A percentile compares a stretch with the other conserved stretches of the same genome.
Evolutionary conservation across 2,797 vertebrate genomes (phyloP).

Genomic region (Esox masquinongy): DNA sequence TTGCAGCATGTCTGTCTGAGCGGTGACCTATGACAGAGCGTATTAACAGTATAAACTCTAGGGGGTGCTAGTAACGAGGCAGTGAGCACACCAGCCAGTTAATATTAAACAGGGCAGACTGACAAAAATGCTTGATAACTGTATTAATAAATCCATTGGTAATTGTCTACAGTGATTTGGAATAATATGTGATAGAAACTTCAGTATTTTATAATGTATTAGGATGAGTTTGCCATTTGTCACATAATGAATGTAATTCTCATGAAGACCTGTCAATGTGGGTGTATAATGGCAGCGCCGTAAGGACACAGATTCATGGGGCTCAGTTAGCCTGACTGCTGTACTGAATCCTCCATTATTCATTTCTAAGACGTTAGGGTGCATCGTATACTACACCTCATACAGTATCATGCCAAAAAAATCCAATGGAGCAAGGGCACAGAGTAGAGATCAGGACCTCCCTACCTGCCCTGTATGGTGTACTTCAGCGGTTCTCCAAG

Average conservation of each 20-base stretch:
- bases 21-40: not conserved
- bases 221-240: not conserved
- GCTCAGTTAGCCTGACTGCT: not conserved
- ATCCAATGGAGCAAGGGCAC: too few relatives aligned
- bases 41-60: not conserved
- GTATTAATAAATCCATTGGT: not conserved
- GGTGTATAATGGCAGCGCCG: not conserved
- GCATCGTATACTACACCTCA: not conserved
- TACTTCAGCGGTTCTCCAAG: too few relatives aligned
- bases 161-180: not conserved
- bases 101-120: not conserved
- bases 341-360: not conserved
- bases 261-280: not conserved
- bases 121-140: not conserved
- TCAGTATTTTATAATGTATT: not conserved
- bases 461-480: not conserved
- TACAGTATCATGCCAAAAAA: not conserved
- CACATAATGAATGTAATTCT: not conserved
- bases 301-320: not conserved
- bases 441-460: not conserved
- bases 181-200: not conserved
- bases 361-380: not conserved
- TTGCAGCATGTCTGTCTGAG: not conserved
- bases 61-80: constrained; percentile 1
- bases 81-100: not conserved